Conservation (phyloP, 2,113 vertebrate species). For the Rhabdomys dilectus region DNA sequence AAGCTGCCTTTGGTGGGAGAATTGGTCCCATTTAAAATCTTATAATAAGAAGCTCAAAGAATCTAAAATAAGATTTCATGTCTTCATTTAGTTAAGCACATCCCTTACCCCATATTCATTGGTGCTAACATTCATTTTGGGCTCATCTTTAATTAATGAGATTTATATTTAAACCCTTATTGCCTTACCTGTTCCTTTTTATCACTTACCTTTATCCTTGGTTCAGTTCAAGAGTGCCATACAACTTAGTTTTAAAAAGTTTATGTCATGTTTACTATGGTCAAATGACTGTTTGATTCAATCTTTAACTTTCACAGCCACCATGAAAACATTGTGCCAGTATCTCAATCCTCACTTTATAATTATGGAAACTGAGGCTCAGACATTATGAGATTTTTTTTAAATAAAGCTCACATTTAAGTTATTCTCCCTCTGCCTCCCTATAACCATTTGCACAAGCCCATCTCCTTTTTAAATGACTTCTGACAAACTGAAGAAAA, state of each 20-base stretch:
- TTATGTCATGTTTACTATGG: background rate
- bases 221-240: background rate
- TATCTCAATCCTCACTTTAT: background rate
- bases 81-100: constrained; percentile 43
- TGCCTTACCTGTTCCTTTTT: background rate
- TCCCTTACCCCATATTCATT: background rate
- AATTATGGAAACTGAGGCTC: background rate
- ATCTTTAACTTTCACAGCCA: background rate
- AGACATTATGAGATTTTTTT: constrained; percentile 12
- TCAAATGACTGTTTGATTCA: background rate
- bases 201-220: background rate
- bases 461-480: background rate
- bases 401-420: background rate
- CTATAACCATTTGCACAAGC: background rate
- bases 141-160: constrained; percentile 4
- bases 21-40: constrained; percentile 44
- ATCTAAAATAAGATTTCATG: constrained; percentile 54
- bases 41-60: constrained; percentile 37
- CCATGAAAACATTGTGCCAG: background rate
- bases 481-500: background rate
- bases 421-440: background rate
- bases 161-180: background rate
- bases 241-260: background rate
- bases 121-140: background rate
- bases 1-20: background rate